Percentiles rank a stretch among this genome's conserved stretches.
phyloP scores from a whole-genome alignment of 2,888 invertebrate genomes.

The Ommatoiulus sabulosus region DNA sequence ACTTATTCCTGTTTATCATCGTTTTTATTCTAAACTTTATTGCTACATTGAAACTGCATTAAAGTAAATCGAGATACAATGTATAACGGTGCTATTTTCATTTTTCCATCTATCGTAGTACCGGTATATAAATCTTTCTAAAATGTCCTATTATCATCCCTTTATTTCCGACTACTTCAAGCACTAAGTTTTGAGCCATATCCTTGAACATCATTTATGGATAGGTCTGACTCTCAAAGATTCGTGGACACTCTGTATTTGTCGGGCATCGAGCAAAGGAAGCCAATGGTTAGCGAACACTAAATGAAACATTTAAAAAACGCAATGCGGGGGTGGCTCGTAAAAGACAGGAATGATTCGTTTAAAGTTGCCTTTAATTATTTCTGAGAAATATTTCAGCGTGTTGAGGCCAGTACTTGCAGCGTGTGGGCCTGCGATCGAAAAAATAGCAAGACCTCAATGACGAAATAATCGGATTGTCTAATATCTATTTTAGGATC shows the following conservation, averaged over 20 bases:
- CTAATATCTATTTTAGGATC: conserved; percentile 18
- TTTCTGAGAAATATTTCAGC: not conserved
- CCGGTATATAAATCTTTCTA: too few relatives aligned
- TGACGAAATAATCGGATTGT: conserved; percentile 40
- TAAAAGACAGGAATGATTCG: conserved; percentile 25
- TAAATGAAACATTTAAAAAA: conserved; percentile 30
- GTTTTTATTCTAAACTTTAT: too few relatives aligned
- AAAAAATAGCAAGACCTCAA: not conserved
- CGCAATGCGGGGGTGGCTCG: conserved; percentile 26
- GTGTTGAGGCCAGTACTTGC: not conserved
- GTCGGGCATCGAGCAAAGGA: not conserved
- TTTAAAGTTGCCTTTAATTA: conserved; percentile 24
- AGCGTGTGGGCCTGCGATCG: not conserved
- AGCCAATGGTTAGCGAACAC: not conserved
- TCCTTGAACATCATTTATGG: too few relatives aligned
- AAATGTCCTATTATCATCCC: too few relatives aligned
- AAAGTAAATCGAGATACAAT: too few relatives aligned
- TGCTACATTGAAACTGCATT: too few relatives aligned
- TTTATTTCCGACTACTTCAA: too few relatives aligned
- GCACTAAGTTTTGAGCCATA: too few relatives aligned
- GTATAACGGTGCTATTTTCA: too few relatives aligned
- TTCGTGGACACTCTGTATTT: not conserved
- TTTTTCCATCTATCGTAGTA: too few relatives aligned
- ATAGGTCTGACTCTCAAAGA: not conserved
- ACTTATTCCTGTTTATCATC: too few relatives aligned